These are phyloP conservation scores for Drosophila virilis DNA, from an alignment of 1,140 invertebrate genomes.

Conservation along the genomic window DNA sequence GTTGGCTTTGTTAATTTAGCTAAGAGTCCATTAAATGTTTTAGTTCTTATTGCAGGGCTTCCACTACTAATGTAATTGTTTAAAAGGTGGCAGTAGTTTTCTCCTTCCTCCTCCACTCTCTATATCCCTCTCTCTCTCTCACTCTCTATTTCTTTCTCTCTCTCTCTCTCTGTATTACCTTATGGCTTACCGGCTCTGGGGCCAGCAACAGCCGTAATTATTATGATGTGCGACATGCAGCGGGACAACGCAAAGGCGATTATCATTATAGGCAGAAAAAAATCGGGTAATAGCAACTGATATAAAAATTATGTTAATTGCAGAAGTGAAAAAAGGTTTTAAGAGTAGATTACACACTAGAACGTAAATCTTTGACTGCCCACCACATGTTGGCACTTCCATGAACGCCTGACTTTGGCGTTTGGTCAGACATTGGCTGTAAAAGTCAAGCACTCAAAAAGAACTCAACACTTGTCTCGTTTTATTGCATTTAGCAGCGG, in stretches of 20 bases:
- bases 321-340: not conserved
- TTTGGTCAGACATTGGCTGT: conserved; percentile 16
- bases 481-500: conserved; percentile 73
- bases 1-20: conserved; percentile 77
- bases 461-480: conserved; percentile 52
- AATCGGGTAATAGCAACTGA: conserved; percentile 7
- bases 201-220: conserved; percentile 59
- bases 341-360: not conserved
- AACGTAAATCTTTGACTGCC: conserved; percentile 14
- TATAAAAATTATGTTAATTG: conserved; percentile 25
- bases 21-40: conserved; percentile 78
- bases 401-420: not conserved
- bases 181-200: conserved; percentile 7
- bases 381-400: conserved; percentile 7
- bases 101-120: not conserved
- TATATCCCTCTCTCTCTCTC: not conserved
- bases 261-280: conserved; percentile 52
- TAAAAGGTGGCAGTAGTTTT: conserved; percentile 29
- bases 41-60: conserved; percentile 60
- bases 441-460: conserved; percentile 36
- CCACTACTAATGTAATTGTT: conserved; percentile 75
- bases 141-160: not conserved
- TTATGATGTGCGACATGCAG: conserved; percentile 72
- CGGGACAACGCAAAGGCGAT: conserved; percentile 36
- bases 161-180: conserved; percentile 15